phyloP scores from a whole-genome alignment of 2,888 invertebrate genomes.

The Subacronicta megacephala region DNA sequence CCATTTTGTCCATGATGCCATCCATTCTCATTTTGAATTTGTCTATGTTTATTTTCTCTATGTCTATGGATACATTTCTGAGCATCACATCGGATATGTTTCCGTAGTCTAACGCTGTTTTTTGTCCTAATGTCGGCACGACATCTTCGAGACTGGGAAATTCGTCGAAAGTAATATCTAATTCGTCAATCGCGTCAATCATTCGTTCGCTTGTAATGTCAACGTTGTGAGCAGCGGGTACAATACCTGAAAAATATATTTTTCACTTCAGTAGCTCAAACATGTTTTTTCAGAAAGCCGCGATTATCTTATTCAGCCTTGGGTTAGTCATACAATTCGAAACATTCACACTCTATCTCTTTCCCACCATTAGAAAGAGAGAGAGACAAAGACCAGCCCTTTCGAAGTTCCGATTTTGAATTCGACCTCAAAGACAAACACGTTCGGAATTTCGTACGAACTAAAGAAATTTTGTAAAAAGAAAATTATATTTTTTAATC shows the following conservation, averaged over 20 bases:
- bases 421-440: too few relatives aligned
- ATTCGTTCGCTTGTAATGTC: background rate
- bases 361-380: too few relatives aligned
- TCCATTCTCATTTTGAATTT: slow-evolving; percentile 32
- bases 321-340: too few relatives aligned
- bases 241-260: slow-evolving; percentile 28
- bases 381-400: too few relatives aligned
- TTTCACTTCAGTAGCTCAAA: too few relatives aligned
- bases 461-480: too few relatives aligned
- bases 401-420: too few relatives aligned
- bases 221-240: slow-evolving; percentile 2
- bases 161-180: slow-evolving; percentile 20
- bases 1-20: slow-evolving; percentile 7
- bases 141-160: slow-evolving; percentile 33
- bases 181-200: background rate
- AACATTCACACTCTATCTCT: too few relatives aligned
- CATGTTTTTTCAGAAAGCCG: too few relatives aligned
- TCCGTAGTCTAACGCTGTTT: slow-evolving; percentile 7
- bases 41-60: slow-evolving; percentile 30
- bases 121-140: slow-evolving; percentile 26
- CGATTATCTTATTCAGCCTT: too few relatives aligned
- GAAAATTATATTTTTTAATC: too few relatives aligned
- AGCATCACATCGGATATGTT: background rate
- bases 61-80: slow-evolving; percentile 32
- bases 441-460: too few relatives aligned